Evolutionary conservation across 2,888 invertebrate genomes (phyloP).

Genomic region (Myathropa florea): DNA sequence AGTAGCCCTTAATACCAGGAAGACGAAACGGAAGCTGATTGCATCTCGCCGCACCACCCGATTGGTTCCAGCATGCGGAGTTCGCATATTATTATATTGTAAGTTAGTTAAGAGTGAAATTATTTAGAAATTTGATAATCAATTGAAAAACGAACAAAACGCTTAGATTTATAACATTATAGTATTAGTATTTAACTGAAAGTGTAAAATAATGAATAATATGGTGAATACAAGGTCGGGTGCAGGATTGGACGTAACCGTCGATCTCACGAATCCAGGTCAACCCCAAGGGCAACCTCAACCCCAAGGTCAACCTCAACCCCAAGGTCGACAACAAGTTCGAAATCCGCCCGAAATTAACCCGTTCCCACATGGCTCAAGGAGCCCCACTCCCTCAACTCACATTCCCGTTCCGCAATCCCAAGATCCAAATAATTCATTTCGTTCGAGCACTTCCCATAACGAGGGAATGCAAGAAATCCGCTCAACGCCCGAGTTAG

Average conservation of each 20-base stretch:
- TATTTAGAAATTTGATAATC: not conserved
- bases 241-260: not conserved
- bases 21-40: constrained; percentile 22
- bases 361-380: not conserved
- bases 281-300: not conserved
- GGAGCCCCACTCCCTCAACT: too few relatives aligned
- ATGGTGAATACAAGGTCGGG: constrained; percentile 6
- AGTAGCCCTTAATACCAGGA: constrained; percentile 14
- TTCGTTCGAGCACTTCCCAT: not conserved
- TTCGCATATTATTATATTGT: not conserved
- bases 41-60: constrained; percentile 29
- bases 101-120: constrained; percentile 5
- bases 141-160: not conserved
- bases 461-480: not conserved
- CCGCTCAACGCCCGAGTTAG: constrained; percentile 2
- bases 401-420: not conserved
- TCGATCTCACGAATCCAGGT: not conserved
- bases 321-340: too few relatives aligned
- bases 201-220: not conserved
- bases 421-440: not conserved
- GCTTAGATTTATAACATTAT: not conserved
- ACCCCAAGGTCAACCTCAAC: not conserved
- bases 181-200: not conserved
- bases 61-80: not conserved
- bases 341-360: not conserved